phyloP scores from a whole-genome alignment of 2,888 invertebrate species.

The Pachliopta kotzebuea region DNA sequence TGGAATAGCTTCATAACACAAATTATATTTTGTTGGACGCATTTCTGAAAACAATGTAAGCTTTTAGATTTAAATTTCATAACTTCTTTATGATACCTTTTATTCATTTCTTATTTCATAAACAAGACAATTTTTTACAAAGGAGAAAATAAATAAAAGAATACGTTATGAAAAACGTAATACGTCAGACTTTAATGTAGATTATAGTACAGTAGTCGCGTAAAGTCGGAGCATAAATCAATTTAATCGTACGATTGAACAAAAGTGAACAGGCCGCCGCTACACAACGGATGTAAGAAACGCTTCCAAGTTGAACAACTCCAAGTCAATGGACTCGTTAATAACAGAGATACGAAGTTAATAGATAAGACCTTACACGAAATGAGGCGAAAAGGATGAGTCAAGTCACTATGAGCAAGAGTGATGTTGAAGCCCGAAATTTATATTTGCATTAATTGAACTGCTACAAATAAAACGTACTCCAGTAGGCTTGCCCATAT shows the following conservation, averaged over 20 bases:
- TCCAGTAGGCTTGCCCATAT: too few relatives aligned
- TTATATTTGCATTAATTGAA: not conserved
- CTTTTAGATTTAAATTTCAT: too few relatives aligned
- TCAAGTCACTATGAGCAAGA: not conserved
- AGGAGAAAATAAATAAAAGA: not conserved
- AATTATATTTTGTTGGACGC: too few relatives aligned
- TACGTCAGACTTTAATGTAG: constrained; percentile 22
- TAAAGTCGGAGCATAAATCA: constrained; percentile 28
- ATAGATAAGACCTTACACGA: constrained; percentile 24
- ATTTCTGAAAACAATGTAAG: too few relatives aligned
- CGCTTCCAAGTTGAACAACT: constrained; percentile 29
- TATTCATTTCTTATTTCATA: not conserved
- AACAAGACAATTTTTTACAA: not conserved
- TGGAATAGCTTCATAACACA: too few relatives aligned
- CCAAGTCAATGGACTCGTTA: constrained; percentile 37
- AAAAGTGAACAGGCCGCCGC: constrained; percentile 28
- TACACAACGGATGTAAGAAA: constrained; percentile 26
- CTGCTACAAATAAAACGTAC: too few relatives aligned
- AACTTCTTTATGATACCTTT: too few relatives aligned
- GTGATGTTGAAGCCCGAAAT: not conserved
- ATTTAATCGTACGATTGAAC: constrained; percentile 31
- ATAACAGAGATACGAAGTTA: constrained; percentile 28
- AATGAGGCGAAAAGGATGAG: constrained; percentile 4
- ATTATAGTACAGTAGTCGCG: constrained; percentile 23
- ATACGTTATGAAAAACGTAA: not conserved